These are phyloP conservation scores for Bombylius major DNA, from an alignment of 2,888 invertebrate genomes.

Conservation along the genomic window DNA sequence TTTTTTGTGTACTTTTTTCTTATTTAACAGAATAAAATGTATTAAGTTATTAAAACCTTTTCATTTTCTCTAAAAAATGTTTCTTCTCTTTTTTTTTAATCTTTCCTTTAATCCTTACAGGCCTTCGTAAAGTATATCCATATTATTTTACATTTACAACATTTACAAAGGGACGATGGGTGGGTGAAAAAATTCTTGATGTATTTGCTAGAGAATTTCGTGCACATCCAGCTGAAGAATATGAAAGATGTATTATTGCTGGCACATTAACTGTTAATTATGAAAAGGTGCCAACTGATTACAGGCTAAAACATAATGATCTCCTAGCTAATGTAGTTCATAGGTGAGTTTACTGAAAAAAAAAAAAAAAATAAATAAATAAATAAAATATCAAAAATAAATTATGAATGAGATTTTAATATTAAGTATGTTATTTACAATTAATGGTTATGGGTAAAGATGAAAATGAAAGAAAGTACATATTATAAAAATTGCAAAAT, in stretches of 20 bases:
- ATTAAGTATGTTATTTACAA: too few species aligned
- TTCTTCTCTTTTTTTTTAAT: neutral
- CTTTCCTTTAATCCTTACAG: constrained; percentile 38
- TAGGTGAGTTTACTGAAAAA: constrained; percentile 49
- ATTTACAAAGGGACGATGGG: constrained; percentile 93
- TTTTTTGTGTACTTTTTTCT: too few species aligned
- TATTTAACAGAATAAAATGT: too few species aligned
- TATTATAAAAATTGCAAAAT: too few species aligned
- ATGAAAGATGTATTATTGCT: constrained; percentile 79
- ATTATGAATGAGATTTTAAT: too few species aligned
- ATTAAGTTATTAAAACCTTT: neutral
- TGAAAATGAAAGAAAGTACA: too few species aligned
- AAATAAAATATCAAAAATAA: too few species aligned
- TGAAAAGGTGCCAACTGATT: constrained; percentile 80
- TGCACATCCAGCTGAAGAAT: constrained; percentile 86
- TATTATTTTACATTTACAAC: constrained; percentile 95
- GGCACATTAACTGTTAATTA: constrained; percentile 91
- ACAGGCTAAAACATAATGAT: constrained; percentile 85
- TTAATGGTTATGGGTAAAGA: too few species aligned
- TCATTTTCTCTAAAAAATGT: constrained; percentile 1
- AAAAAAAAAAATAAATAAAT: too few species aligned
- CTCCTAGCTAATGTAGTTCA: constrained; percentile 86
- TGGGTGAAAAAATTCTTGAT: constrained; percentile 82
- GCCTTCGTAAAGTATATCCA: constrained; percentile 89
- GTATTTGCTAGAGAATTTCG: constrained; percentile 88